phyloP scores from a whole-genome alignment of 92 coral and sea anemone species.

The Paramuricea clavata region DNA sequence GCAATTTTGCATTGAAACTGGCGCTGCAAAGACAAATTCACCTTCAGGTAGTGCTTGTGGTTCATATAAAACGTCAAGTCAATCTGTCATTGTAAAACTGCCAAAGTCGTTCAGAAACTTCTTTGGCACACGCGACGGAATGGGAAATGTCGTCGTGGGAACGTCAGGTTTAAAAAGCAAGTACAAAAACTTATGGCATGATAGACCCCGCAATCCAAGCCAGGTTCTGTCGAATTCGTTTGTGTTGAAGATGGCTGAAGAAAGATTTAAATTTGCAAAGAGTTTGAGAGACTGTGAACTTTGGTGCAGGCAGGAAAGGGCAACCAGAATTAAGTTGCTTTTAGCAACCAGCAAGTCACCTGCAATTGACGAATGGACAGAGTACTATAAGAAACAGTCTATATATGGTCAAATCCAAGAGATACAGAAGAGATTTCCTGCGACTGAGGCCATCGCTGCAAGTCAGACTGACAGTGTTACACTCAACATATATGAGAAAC shows the following conservation, averaged over 20 bases:
- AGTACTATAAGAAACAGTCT: conserved; percentile 15
- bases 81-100: background rate
- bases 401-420: conserved; percentile 40
- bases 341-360: conserved; percentile 39
- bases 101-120: background rate
- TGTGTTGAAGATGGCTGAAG: conserved; percentile 66
- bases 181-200: conserved; percentile 65
- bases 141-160: conserved; percentile 66
- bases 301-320: conserved; percentile 48
- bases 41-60: background rate
- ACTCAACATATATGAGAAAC: background rate
- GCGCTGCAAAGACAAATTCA: background rate
- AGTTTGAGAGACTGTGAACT: conserved; percentile 37
- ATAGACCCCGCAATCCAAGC: conserved; percentile 57
- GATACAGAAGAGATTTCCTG: background rate
- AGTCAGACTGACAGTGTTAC: background rate
- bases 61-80: background rate
- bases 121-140: conserved; percentile 60
- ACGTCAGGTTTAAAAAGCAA: conserved; percentile 48
- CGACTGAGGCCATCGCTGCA: background rate
- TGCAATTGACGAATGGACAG: conserved; percentile 15
- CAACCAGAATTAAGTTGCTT: conserved; percentile 4
- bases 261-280: conserved; percentile 23
- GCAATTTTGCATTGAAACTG: background rate
- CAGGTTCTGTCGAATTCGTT: conserved; percentile 64